These are phyloP conservation scores for Triplophysa yarkandensis DNA, from an alignment of 2,797 vertebrate genomes.

Conservation along the genomic window DNA sequence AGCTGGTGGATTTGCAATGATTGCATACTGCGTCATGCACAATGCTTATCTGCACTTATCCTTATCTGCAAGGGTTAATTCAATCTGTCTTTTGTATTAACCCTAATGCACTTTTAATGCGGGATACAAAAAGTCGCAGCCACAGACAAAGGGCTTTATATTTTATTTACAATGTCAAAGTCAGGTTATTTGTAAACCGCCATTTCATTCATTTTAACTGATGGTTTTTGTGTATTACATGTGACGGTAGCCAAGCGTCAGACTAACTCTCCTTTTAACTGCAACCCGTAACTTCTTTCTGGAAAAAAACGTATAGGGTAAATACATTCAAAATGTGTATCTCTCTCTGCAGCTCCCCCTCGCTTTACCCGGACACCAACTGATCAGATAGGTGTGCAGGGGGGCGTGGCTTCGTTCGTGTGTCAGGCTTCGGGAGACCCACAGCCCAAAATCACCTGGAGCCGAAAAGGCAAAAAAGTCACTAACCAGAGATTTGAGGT, in stretches of 20 bases:
- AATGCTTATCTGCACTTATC: conserved; percentile 32
- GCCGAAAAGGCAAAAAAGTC: conserved; percentile 99
- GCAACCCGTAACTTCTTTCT: too few relatives aligned
- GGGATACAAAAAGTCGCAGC: not conserved
- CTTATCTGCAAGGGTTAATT: conserved; percentile 29
- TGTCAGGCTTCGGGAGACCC: conserved; percentile 96
- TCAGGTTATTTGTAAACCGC: not conserved
- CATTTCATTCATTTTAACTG: not conserved
- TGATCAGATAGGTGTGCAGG: conserved; percentile 95
- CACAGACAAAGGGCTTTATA: conserved; percentile 15
- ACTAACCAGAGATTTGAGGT: conserved; percentile 99
- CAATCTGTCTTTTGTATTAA: conserved; percentile 15
- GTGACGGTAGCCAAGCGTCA: not conserved
- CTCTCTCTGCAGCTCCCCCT: conserved; percentile 83
- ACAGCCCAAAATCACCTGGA: conserved; percentile 97
- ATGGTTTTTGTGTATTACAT: not conserved
- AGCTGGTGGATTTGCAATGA: conserved; percentile 35
- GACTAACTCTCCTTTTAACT: not conserved
- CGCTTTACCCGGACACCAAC: conserved; percentile 92
- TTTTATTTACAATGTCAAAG: conserved; percentile 2
- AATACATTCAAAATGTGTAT: not conserved
- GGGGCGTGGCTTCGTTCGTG: conserved; percentile 95
- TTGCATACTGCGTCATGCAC: conserved; percentile 16
- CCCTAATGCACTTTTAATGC: conserved; percentile 26
- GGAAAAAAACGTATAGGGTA: not conserved